These are phyloP conservation scores for Drosophila parabipectinata DNA, from an alignment of 1,140 invertebrate species.

Conservation along the genomic window DNA sequence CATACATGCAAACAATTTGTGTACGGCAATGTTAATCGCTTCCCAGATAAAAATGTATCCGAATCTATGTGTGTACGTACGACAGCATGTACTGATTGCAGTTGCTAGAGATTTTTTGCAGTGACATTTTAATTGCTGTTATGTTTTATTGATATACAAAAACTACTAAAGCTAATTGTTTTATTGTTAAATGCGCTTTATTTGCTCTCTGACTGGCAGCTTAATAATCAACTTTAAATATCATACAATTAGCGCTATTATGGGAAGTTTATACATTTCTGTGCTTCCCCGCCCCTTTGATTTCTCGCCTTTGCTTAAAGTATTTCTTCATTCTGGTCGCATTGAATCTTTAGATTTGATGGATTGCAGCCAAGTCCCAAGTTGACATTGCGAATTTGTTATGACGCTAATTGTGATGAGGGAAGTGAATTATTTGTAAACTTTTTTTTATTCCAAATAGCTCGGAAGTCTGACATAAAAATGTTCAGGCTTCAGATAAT, in stretches of 20 bases:
- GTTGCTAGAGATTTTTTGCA: constrained; percentile 66
- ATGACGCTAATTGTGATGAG: constrained; percentile 28
- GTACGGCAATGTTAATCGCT: constrained; percentile 64
- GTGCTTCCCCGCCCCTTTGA: neutral
- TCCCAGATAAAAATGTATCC: constrained; percentile 27
- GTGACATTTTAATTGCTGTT: constrained; percentile 81
- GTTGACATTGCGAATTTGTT: constrained; percentile 44
- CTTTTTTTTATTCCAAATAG: neutral
- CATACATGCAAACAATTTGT: constrained; percentile 14
- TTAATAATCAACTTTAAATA: constrained; percentile 80
- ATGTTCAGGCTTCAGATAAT: neutral
- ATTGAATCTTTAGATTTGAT: constrained; percentile 43
- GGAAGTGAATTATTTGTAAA: constrained; percentile 37
- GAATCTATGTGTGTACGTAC: constrained; percentile 18
- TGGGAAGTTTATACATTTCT: constrained; percentile 52
- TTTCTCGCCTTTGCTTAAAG: neutral
- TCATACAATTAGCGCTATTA: constrained; percentile 76
- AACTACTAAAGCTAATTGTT: constrained; percentile 80
- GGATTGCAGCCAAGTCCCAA: constrained; percentile 25
- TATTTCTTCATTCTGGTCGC: constrained; percentile 22
- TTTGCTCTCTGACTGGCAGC: constrained; percentile 70
- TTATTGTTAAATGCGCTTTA: constrained; percentile 78
- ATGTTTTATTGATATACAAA: constrained; percentile 82
- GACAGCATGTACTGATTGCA: constrained; percentile 14
- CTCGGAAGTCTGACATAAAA: neutral